Conservation (phyloP, 64 coral and sea anemone genomes). For the Actinia tenebrosa region DNA sequence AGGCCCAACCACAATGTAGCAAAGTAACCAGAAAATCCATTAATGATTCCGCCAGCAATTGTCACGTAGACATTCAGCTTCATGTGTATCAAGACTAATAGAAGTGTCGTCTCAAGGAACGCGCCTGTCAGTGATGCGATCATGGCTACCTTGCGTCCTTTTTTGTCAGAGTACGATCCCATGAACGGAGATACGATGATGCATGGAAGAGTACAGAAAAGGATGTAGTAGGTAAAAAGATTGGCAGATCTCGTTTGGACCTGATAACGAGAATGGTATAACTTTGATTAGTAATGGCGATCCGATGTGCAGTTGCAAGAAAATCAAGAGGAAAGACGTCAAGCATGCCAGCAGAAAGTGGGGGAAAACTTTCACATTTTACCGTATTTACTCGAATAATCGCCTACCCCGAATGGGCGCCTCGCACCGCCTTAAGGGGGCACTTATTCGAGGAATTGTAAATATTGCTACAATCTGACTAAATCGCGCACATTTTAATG, state of each 20-base stretch:
- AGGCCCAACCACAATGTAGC: constrained; percentile 46
- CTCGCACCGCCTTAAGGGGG: too few species aligned
- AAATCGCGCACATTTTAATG: too few species aligned
- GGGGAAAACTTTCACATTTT: too few species aligned
- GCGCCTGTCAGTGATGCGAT: constrained; percentile 48
- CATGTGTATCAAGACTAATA: constrained; percentile 57
- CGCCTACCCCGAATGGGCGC: too few species aligned
- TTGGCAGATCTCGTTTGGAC: constrained; percentile 11
- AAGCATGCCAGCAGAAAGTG: too few species aligned
- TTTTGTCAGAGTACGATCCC: constrained; percentile 49
- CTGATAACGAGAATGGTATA: background rate
- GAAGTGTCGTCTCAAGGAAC: constrained; percentile 41
- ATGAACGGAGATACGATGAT: constrained; percentile 32
- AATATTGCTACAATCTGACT: too few species aligned
- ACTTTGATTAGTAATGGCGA: background rate
- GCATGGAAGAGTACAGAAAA: background rate
- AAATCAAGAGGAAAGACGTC: too few species aligned
- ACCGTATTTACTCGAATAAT: too few species aligned
- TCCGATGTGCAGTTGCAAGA: too few species aligned
- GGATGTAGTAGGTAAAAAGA: background rate
- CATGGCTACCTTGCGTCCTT: constrained; percentile 53
- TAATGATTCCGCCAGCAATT: constrained; percentile 51
- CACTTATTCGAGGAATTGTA: too few species aligned
- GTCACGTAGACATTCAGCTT: constrained; percentile 54
- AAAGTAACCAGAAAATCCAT: constrained; percentile 57